Evolutionary conservation across 2,113 vertebrate species (phyloP).

Genomic region (Myotis yumanensis): DNA sequence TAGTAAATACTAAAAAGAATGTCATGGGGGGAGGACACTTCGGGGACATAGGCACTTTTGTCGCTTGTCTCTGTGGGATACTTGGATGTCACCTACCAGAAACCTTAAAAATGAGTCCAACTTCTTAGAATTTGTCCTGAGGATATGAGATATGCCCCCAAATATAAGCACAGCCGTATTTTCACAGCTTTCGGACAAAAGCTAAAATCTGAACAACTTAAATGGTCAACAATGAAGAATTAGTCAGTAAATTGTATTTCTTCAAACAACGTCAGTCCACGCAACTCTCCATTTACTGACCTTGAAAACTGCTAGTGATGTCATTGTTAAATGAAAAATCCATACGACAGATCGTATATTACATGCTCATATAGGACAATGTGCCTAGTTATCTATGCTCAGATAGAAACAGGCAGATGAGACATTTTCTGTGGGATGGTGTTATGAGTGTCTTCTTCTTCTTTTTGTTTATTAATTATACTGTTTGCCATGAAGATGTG

Average conservation of each 20-base stretch:
- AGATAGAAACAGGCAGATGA: rapidly evolving
- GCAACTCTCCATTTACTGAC: no score
- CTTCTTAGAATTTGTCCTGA: neutral
- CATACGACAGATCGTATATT: rapidly evolving
- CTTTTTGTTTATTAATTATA: neutral
- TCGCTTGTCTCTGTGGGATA: neutral
- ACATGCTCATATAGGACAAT: rapidly evolving
- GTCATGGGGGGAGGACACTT: neutral
- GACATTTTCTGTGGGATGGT: neutral
- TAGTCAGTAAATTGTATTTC: no score
- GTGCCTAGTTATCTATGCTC: neutral
- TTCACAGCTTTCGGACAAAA: neutral
- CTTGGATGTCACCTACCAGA: neutral
- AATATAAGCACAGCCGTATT: rapidly evolving
- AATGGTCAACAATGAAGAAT: no score
- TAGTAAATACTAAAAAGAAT: neutral
- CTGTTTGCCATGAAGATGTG: neutral
- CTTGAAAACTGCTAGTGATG: neutral
- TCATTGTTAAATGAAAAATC: no score
- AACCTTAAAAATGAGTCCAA: neutral
- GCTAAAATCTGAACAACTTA: neutral
- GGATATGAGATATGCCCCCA: rapidly evolving
- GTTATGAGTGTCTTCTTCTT: neutral
- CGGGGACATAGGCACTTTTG: rapidly evolving
- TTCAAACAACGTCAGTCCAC: neutral